These are phyloP conservation scores for Chrysochloris asiatica DNA, from an alignment of 2,113 vertebrate genomes.

Conservation along the genomic window DNA sequence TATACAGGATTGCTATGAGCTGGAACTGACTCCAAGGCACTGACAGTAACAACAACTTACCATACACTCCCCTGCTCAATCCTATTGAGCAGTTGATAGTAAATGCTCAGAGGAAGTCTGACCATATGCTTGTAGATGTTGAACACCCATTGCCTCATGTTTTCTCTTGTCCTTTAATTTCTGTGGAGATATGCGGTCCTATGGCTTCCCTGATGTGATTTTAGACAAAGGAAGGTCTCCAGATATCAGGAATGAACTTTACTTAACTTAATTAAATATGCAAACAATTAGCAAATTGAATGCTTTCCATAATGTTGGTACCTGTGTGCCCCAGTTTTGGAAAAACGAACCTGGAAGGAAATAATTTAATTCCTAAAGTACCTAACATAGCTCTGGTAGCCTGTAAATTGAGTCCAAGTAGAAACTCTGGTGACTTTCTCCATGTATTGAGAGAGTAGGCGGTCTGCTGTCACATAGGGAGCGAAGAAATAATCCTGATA, in stretches of 20 bases:
- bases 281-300: background rate
- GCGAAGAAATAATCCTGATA: background rate
- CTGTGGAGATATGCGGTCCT: background rate
- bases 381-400: background rate
- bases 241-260: background rate
- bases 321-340: background rate
- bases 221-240: background rate
- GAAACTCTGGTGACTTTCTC: background rate
- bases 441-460: background rate
- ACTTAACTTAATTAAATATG: background rate
- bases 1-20: too few species aligned
- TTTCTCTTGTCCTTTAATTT: background rate
- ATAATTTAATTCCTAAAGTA: conserved; percentile 13
- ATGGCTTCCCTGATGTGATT: background rate
- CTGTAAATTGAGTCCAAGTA: background rate
- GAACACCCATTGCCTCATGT: background rate
- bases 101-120: background rate
- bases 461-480: background rate
- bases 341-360: conserved; percentile 6
- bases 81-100: background rate
- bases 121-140: background rate
- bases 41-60: too few species aligned
- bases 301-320: background rate
- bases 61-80: too few species aligned
- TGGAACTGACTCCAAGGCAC: too few species aligned